These are phyloP conservation scores for Callithrix jacchus DNA, from an alignment of 2,113 vertebrate genomes.

Conservation along the genomic window DNA sequence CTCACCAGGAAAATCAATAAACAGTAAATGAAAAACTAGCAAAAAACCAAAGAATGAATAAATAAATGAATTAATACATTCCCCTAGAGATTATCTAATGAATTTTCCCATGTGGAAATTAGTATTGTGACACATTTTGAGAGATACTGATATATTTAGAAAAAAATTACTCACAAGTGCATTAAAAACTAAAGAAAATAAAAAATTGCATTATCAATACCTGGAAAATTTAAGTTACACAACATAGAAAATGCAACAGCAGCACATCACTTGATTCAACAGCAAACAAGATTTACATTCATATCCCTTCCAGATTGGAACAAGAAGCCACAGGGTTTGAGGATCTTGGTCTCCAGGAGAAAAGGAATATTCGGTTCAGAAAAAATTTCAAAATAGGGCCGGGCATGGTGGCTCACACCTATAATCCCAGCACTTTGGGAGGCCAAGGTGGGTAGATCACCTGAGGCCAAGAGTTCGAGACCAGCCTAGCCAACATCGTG, in stretches of 20 bases:
- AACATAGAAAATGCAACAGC: neutral
- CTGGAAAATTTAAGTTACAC: neutral
- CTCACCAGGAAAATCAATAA: neutral
- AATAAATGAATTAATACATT: neutral
- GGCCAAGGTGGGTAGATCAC: no score
- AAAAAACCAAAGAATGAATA: neutral
- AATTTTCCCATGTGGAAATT: neutral
- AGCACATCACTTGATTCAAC: neutral
- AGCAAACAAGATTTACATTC: neutral
- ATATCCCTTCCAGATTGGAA: neutral
- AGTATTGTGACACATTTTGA: neutral
- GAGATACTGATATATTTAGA: neutral
- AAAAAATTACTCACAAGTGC: neutral
- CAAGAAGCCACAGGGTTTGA: neutral
- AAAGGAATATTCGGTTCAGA: neutral
- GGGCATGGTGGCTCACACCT: no score
- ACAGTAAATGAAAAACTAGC: neutral
- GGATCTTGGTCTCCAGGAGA: neutral
- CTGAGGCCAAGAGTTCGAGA: no score
- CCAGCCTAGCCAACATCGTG: no score
- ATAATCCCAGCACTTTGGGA: no score
- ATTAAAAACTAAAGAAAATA: constrained; percentile 9
- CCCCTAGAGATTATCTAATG: neutral
- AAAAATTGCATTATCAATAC: constrained; percentile 20
- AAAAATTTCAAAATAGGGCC: constrained; percentile 1